A percentile compares a stretch with the other conserved stretches of the same genome.
These are phyloP conservation scores for Periophthalmodon schlosseri DNA, from an alignment of 2,113 vertebrate genomes.

Conservation along the genomic window DNA sequence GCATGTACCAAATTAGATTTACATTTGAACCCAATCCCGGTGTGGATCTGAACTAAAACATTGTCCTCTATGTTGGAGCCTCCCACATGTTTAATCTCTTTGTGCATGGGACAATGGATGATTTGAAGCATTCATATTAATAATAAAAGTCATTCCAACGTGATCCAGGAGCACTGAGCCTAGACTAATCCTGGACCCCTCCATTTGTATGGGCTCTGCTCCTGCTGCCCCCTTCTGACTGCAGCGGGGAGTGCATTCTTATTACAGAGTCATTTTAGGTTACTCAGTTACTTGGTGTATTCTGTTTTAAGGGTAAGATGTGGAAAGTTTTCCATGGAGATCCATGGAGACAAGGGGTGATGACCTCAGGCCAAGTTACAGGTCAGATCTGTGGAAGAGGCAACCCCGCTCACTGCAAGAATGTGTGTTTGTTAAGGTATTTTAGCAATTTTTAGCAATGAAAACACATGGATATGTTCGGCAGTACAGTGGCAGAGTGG, in stretches of 20 bases:
- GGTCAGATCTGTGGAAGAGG: too few relatives aligned
- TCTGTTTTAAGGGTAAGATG: too few relatives aligned
- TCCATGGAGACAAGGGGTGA: too few relatives aligned
- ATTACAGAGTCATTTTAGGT: too few relatives aligned
- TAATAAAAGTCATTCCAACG: constrained; percentile 38
- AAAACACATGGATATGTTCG: too few relatives aligned
- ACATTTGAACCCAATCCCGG: neutral
- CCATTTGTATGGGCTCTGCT: constrained; percentile 22
- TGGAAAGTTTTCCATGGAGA: too few relatives aligned
- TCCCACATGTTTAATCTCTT: constrained; percentile 25
- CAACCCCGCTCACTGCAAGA: too few relatives aligned
- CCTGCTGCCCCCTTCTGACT: constrained; percentile 28
- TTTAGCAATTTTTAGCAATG: too few relatives aligned
- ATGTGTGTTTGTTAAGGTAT: too few relatives aligned
- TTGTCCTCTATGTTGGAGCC: constrained; percentile 28
- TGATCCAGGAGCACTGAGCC: constrained; percentile 33
- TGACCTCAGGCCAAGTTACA: too few relatives aligned
- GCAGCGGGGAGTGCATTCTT: neutral
- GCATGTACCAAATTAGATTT: constrained; percentile 35
- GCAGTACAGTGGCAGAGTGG: too few relatives aligned
- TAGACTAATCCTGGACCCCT: constrained; percentile 41
- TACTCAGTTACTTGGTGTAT: too few relatives aligned
- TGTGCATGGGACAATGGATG: constrained; percentile 10
- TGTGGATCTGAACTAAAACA: constrained; percentile 19
- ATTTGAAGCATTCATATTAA: neutral